Conservation (phyloP, 1,140 invertebrate genomes). For the roundworm (Caenorhabditis elegans) region WBcel235 BX284604.4:3337001-3337500, state of each 20-base stretch:
- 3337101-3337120: neutral
- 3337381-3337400: neutral
- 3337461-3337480: neutral
- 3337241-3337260: constrained; percentile 35
- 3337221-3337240: neutral
- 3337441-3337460: neutral
- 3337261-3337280: constrained; percentile 43
- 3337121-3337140: neutral
- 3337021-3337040: neutral
- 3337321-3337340: neutral
- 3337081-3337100: no score
- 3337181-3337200: no score
- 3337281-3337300: constrained; percentile 38
- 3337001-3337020: neutral
- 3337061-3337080: no score
- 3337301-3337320: neutral
- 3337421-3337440: neutral
- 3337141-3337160: neutral
- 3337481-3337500: constrained; percentile 13
- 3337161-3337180: neutral
- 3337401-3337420: neutral
- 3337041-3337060: constrained; percentile 11
- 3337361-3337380: neutral
- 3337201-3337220: no score
- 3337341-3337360: neutral